A percentile compares a stretch with the other conserved stretches of the same genome.
Evolutionary conservation across 1,140 invertebrate genomes (phyloP).

Genomic region (Listronotus oregonensis): DNA sequence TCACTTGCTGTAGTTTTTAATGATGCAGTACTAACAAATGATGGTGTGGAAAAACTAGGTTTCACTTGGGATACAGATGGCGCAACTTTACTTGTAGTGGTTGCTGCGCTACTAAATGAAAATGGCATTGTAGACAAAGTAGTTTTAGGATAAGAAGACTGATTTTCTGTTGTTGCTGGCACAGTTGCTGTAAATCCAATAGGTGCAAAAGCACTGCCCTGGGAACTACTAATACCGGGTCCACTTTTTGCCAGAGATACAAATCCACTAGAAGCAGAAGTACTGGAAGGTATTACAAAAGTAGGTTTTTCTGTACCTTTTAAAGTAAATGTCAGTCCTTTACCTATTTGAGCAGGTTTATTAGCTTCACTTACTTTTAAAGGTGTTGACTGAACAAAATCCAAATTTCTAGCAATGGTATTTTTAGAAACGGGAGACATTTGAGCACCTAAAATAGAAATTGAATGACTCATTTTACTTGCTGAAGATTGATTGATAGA

Average conservation of each 20-base stretch:
- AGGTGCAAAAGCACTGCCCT: slow-evolving; percentile 24
- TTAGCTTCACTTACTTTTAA: slow-evolving; percentile 6
- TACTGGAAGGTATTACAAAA: not conserved
- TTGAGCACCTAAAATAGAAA: slow-evolving; percentile 31
- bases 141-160: not conserved
- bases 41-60: too few species aligned
- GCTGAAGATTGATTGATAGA: slow-evolving; percentile 31
- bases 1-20: not conserved
- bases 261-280: slow-evolving; percentile 4
- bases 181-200: slow-evolving; percentile 1
- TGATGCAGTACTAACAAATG: not conserved
- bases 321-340: not conserved
- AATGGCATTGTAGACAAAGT: not conserved
- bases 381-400: slow-evolving; percentile 45
- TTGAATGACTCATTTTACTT: slow-evolving; percentile 29
- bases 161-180: not conserved
- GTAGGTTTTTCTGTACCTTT: not conserved
- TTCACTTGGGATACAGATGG: too few species aligned
- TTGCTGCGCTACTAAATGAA: not conserved
- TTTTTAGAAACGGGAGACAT: slow-evolving; percentile 38
- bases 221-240: slow-evolving; percentile 8
- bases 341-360: slow-evolving; percentile 1
- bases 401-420: slow-evolving; percentile 26
- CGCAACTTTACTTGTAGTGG: not conserved
- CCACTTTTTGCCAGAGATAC: slow-evolving; percentile 11